Percentiles rank a stretch among this genome's conserved stretches.
phyloP scores from a whole-genome alignment of 2,797 vertebrate species.

The Craterocephalus amniculus region DNA sequence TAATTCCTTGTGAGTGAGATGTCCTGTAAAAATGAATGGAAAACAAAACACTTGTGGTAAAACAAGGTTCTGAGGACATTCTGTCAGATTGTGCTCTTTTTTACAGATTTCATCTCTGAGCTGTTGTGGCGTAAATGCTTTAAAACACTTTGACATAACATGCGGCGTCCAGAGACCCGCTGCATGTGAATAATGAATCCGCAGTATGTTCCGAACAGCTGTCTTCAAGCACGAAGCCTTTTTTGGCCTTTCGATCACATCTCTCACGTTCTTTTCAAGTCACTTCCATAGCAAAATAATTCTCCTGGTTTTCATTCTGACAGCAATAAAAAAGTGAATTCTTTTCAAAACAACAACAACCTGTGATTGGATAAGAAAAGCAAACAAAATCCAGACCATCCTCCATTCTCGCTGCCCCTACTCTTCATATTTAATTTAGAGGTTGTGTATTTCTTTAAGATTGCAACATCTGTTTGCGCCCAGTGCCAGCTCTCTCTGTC shows the following conservation, averaged over 20 bases:
- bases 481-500: constrained; percentile 79
- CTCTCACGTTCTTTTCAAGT: constrained; percentile 33
- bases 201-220: constrained; percentile 86
- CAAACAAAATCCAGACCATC: constrained; percentile 38
- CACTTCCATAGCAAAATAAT: constrained; percentile 49
- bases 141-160: constrained; percentile 86
- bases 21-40: constrained; percentile 68
- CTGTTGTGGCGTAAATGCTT: constrained; percentile 81
- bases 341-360: not conserved
- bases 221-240: constrained; percentile 71
- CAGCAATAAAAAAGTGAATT: constrained; percentile 35
- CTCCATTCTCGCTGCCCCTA: constrained; percentile 55
- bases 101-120: constrained; percentile 81
- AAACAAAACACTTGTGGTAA: constrained; percentile 84
- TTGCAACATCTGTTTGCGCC: constrained; percentile 86
- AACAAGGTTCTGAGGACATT: constrained; percentile 81
- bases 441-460: constrained; percentile 84
- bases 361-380: constrained; percentile 35
- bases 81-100: constrained; percentile 83
- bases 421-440: constrained; percentile 84
- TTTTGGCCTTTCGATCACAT: constrained; percentile 48
- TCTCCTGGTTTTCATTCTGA: constrained; percentile 39
- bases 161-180: constrained; percentile 74
- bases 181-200: constrained; percentile 84
- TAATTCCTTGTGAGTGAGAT: constrained; percentile 59